phyloP scores from a whole-genome alignment of 2,888 invertebrate genomes.

The Lithosia quadra region DNA sequence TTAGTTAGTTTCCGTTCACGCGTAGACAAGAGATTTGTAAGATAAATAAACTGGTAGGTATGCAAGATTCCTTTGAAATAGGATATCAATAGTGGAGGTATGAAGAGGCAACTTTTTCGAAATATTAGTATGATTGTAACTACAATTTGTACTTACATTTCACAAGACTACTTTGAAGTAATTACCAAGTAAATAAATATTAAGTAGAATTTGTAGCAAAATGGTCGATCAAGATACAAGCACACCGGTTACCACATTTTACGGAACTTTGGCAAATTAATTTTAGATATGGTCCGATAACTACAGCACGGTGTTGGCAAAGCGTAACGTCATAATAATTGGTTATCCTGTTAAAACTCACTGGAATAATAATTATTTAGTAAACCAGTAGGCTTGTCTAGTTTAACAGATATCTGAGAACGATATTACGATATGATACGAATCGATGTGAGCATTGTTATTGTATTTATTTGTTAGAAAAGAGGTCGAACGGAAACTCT shows the following conservation, averaged over 20 bases:
- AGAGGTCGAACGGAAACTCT: slow-evolving; percentile 48
- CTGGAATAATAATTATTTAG: slow-evolving; percentile 53
- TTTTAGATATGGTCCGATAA: slow-evolving; percentile 61
- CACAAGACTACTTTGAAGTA: slow-evolving; percentile 15
- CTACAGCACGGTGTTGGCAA: slow-evolving; percentile 39
- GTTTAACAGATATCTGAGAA: slow-evolving; percentile 39
- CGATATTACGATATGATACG: slow-evolving; percentile 38
- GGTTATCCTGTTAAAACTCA: slow-evolving; percentile 54
- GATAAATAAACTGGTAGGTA: neutral
- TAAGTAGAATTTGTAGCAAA: slow-evolving; percentile 41
- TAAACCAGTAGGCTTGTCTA: slow-evolving; percentile 41
- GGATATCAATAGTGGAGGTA: neutral
- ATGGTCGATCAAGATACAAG: slow-evolving; percentile 35
- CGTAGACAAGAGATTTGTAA: neutral
- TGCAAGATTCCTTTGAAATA: neutral
- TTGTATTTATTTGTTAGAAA: slow-evolving; percentile 32
- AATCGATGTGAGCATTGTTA: slow-evolving; percentile 32
- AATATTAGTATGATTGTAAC: neutral
- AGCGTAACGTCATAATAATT: slow-evolving; percentile 60
- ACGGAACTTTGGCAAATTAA: slow-evolving; percentile 67
- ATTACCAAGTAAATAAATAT: slow-evolving; percentile 36
- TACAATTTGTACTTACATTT: slow-evolving; percentile 7
- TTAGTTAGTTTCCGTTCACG: slow-evolving; percentile 3
- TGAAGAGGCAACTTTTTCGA: neutral
- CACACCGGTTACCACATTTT: slow-evolving; percentile 56